Evolutionary conservation across 2,797 vertebrate genomes (phyloP), one percentile per base, ranked within the genome.

Genomic region (Rhabdomys pumilio): DNA sequence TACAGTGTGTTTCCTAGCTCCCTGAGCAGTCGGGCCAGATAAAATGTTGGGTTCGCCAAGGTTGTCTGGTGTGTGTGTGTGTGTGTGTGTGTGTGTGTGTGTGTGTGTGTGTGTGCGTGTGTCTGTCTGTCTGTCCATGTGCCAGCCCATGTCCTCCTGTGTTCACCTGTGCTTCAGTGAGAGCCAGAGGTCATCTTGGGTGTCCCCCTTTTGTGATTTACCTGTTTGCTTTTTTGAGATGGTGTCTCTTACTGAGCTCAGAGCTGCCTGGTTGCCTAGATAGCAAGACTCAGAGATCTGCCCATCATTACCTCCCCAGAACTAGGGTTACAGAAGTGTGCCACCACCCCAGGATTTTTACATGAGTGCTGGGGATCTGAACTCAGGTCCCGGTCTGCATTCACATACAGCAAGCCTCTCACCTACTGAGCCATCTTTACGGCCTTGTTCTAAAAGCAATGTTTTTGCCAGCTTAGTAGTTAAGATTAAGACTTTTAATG

Each of bases 401-500:
- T 15, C n/a, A 75, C 19, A 8, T 31, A 5, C 4, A 38, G 50
- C 50, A 88, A 59, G 69, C 6, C 4, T 38, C 41, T 73, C 41
- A 57, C 53, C 26, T 31, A 34, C 26, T 44, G 6, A 31, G n/a
- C 69, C 26, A 9, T 41, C 69, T 59, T 9, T 6, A 4, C 14
- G 57, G n/a, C 24, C 53, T 73, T 29, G 17, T n/a, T 85, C 65
- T 3, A 57, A 63, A 61, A 80, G n/a, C 22, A 6, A 24, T 57
- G 3, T 89, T 82, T 65, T 87, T 93, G 17, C 76, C n/a, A 65
- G 2, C 73, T 50, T 31, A 8, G 53, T 38, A 72, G 34, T 90
- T 44, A 91, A 93, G 91, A 83, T 91, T 87, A 92, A 91, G 41
- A 63, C 87, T 63, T 89, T 88, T 44, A 67, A 6, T 88, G 2